phyloP scores from a whole-genome alignment of 2,113 vertebrate genomes.

The Semnornis frantzii region DNA sequence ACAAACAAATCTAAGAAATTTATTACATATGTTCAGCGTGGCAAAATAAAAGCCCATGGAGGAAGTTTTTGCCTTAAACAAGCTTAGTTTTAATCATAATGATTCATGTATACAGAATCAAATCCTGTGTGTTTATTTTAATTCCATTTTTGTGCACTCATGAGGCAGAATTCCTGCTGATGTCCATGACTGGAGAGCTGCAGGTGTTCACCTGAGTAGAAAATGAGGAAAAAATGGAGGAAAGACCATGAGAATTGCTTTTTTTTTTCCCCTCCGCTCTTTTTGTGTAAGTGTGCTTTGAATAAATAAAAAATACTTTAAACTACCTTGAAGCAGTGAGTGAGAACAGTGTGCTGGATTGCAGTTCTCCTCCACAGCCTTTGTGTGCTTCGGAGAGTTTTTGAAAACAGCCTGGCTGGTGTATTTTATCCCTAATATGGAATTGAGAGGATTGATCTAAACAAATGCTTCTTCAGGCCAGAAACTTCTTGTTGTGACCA shows the following conservation, averaged over 20 bases:
- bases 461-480: slow-evolving; percentile 40
- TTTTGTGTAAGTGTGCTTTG: background rate
- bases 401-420: slow-evolving; percentile 56
- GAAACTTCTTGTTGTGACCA: slow-evolving; percentile 56
- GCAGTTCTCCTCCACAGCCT: slow-evolving; percentile 56
- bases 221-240: background rate
- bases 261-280: background rate
- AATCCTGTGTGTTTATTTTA: slow-evolving; percentile 3
- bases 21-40: background rate
- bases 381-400: slow-evolving; percentile 58
- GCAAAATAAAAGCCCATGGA: slow-evolving; percentile 7
- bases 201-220: slow-evolving; percentile 13
- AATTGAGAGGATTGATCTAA: slow-evolving; percentile 10
- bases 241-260: background rate
- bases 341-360: slow-evolving; percentile 31
- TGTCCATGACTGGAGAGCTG: background rate
- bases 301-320: background rate
- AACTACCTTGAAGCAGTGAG: background rate
- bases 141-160: background rate
- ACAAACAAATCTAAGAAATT: slow-evolving; percentile 23
- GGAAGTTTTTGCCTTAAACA: slow-evolving; percentile 46
- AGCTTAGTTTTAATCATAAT: slow-evolving; percentile 2
- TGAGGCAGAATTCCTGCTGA: background rate
- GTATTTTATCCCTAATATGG: slow-evolving; percentile 46
- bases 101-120: background rate